These are phyloP conservation scores for Orycteropus afer DNA, from an alignment of 2,113 vertebrate genomes.

Conservation along the genomic window DNA sequence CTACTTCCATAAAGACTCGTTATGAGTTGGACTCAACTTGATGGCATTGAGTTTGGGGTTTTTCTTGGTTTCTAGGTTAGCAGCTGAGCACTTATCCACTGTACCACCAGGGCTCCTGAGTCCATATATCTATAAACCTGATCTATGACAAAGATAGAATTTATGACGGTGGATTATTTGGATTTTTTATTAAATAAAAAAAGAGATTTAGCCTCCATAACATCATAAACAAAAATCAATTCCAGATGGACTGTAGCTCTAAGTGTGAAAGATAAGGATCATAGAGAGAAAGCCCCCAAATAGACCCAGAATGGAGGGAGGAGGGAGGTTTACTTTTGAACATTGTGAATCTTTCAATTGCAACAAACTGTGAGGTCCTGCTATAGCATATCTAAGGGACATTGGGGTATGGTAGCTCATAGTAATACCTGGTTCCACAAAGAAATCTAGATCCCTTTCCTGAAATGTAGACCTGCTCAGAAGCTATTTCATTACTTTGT, in stretches of 20 bases:
- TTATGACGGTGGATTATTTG: neutral
- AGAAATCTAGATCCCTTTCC: neutral
- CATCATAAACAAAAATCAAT: conserved; percentile 3
- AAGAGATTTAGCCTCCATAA: neutral
- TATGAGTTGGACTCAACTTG: too few relatives aligned
- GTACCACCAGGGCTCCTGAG: too few relatives aligned
- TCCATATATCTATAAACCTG: neutral
- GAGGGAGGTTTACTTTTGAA: neutral
- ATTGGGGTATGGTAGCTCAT: neutral
- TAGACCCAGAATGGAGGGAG: neutral
- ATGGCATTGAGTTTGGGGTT: too few relatives aligned
- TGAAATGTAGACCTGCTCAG: neutral
- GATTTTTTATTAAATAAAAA: neutral
- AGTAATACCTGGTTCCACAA: neutral
- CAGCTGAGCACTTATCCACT: too few relatives aligned
- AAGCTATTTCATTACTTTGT: neutral
- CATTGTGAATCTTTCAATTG: neutral
- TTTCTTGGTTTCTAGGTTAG: too few relatives aligned
- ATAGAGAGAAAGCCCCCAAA: neutral
- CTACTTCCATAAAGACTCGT: too few relatives aligned
- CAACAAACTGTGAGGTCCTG: neutral
- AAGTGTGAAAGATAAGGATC: neutral
- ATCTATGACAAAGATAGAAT: neutral
- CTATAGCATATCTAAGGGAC: neutral
- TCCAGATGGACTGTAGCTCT: neutral